Evolutionary conservation across 2,113 vertebrate species (phyloP).

Genomic region (Nycticorax nycticorax): DNA sequence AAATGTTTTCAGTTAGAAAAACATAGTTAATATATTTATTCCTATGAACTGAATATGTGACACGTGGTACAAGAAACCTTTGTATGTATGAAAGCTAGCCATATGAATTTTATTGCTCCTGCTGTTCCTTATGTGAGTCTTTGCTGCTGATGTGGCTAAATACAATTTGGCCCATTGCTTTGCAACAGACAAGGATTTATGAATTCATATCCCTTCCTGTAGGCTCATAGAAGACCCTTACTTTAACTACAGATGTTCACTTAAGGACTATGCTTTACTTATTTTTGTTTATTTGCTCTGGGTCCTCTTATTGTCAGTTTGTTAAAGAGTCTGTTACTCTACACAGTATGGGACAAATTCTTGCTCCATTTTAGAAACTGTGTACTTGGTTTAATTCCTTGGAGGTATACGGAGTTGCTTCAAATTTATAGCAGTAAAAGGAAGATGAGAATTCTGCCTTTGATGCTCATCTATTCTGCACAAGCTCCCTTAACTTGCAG

Average conservation of each 20-base stretch:
- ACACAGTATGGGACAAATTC: neutral
- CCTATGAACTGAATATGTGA: constrained; percentile 40
- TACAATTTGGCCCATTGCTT: neutral
- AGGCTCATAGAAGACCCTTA: neutral
- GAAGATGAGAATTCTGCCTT: neutral
- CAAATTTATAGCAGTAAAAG: neutral
- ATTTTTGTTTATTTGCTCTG: neutral
- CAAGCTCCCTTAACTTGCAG: neutral
- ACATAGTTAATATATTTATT: neutral
- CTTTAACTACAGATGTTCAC: neutral
- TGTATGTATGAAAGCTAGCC: neutral
- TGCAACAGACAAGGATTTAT: neutral
- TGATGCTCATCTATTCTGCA: neutral
- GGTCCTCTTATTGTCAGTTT: neutral
- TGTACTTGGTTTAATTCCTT: neutral
- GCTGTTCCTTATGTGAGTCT: neutral
- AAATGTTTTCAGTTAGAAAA: constrained; percentile 59
- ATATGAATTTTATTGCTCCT: constrained; percentile 35
- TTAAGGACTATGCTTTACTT: neutral
- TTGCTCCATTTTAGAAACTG: neutral
- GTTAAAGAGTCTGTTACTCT: neutral
- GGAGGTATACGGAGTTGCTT: neutral
- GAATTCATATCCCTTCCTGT: neutral
- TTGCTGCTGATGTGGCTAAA: constrained; percentile 28
- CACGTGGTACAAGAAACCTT: constrained; percentile 29